Percentiles rank a stretch among this genome's conserved stretches.
phyloP scores from a whole-genome alignment of 2,888 invertebrate genomes.

The Folsomia candida region DNA sequence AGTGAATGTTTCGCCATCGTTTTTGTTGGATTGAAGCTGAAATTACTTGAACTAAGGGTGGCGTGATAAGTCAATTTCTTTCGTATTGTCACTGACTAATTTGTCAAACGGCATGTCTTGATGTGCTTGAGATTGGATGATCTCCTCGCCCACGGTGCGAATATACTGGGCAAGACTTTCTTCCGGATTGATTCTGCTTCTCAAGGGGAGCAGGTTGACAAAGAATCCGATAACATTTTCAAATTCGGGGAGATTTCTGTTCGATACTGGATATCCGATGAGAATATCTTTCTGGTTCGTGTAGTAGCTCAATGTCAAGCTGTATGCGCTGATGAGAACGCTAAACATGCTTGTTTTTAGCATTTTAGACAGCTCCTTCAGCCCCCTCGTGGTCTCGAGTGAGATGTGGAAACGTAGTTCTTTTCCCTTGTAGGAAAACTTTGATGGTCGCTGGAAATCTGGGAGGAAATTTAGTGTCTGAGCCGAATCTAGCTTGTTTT shows the following conservation, averaged over 20 bases:
- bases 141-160: constrained; percentile 1
- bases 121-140: background rate
- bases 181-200: background rate
- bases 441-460: too few relatives aligned
- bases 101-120: constrained; percentile 20
- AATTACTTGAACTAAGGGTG: constrained; percentile 17
- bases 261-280: background rate
- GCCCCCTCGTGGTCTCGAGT: too few relatives aligned
- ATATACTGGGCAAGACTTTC: background rate
- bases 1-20: background rate
- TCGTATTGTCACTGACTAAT: background rate
- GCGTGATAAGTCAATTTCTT: background rate
- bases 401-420: too few relatives aligned
- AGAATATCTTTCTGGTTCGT: background rate
- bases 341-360: background rate
- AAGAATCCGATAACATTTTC: constrained; percentile 16
- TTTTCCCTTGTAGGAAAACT: too few relatives aligned
- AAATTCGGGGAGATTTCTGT: background rate
- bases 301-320: too few relatives aligned
- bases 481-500: too few relatives aligned
- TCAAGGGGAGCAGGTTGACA: background rate
- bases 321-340: too few relatives aligned
- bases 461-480: too few relatives aligned
- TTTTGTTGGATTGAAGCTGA: background rate
- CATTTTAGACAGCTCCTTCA: too few relatives aligned